These are phyloP conservation scores for Rhabdophis nuchalis DNA, from an alignment of 2,797 vertebrate genomes.

Conservation along the genomic window DNA sequence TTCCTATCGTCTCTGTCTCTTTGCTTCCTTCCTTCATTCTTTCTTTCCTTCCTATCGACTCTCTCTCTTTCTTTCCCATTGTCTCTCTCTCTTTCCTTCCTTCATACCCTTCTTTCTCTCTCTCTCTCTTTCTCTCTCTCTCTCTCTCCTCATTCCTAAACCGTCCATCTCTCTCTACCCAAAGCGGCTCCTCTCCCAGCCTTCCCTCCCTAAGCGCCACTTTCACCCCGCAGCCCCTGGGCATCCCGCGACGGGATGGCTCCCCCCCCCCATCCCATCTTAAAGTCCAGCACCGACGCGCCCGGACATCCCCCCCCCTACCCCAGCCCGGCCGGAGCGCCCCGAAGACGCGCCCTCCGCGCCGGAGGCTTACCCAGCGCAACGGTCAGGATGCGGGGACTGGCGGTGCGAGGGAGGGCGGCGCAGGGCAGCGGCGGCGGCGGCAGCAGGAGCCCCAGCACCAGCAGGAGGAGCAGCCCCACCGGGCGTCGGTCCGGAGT, in stretches of 20 bases:
- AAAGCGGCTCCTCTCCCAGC: too few relatives aligned
- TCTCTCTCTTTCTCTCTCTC: too few relatives aligned
- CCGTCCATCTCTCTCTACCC: too few relatives aligned
- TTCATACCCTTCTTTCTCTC: too few relatives aligned
- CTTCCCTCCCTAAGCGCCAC: not conserved
- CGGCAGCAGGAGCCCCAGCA: not conserved
- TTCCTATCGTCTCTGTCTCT: too few relatives aligned
- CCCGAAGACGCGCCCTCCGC: not conserved
- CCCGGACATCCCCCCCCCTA: too few relatives aligned
- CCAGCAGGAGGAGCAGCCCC: accelerated
- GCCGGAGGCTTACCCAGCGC: slow-evolving; percentile 41
- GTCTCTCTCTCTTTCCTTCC: too few relatives aligned
- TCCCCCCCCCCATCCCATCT: not conserved
- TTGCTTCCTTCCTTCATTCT: too few relatives aligned
- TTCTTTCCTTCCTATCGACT: too few relatives aligned
- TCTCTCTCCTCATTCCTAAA: too few relatives aligned
- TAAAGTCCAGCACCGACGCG: too few relatives aligned
- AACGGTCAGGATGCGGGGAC: slow-evolving; percentile 50
- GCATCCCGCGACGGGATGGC: not conserved
- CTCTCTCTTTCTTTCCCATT: too few relatives aligned
- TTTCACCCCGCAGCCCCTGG: not conserved
- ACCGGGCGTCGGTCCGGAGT: not conserved
- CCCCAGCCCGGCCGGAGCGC: accelerated
- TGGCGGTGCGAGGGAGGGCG: slow-evolving; percentile 31
- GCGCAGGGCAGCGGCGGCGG: not conserved